These are phyloP conservation scores for Acanthurus tractus DNA, from an alignment of 2,797 vertebrate genomes.

Conservation along the genomic window DNA sequence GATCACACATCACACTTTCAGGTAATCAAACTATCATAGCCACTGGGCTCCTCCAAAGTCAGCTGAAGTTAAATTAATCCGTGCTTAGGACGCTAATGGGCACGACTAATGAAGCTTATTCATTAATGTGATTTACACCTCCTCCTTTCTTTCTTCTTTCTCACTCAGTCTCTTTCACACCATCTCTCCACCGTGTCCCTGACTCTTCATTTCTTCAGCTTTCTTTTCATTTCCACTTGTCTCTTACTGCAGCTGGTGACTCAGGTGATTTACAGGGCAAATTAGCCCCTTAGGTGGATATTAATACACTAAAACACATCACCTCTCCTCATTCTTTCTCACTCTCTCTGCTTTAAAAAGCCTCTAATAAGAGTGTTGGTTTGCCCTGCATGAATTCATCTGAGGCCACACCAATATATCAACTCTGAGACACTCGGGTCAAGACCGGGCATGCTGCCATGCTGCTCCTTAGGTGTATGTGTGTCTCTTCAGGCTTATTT, in stretches of 20 bases:
- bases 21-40: slow-evolving; percentile 56
- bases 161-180: slow-evolving; percentile 20
- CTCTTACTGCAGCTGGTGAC: slow-evolving; percentile 43
- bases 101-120: slow-evolving; percentile 72
- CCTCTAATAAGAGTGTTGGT: slow-evolving; percentile 66
- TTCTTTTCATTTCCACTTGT: slow-evolving; percentile 52
- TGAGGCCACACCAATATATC: slow-evolving; percentile 62
- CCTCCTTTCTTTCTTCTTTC: slow-evolving; percentile 46
- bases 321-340: slow-evolving; percentile 25
- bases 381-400: slow-evolving; percentile 57
- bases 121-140: slow-evolving; percentile 73
- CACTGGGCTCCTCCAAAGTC: slow-evolving; percentile 51
- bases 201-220: slow-evolving; percentile 12
- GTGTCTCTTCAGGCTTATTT: slow-evolving; percentile 55
- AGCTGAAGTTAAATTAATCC: slow-evolving; percentile 66
- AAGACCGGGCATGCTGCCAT: slow-evolving; percentile 58
- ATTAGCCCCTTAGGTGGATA: slow-evolving; percentile 62
- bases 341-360: slow-evolving; percentile 52
- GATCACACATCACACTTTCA: slow-evolving; percentile 65
- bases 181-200: slow-evolving; percentile 15
- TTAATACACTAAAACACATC: slow-evolving; percentile 62
- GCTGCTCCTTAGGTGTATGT: slow-evolving; percentile 25
- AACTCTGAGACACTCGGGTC: slow-evolving; percentile 62
- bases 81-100: slow-evolving; percentile 60
- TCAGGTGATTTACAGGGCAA: slow-evolving; percentile 64